Evolutionary conservation across 2,113 vertebrate genomes (phyloP).

Genomic region (Mobula birostris): DNA sequence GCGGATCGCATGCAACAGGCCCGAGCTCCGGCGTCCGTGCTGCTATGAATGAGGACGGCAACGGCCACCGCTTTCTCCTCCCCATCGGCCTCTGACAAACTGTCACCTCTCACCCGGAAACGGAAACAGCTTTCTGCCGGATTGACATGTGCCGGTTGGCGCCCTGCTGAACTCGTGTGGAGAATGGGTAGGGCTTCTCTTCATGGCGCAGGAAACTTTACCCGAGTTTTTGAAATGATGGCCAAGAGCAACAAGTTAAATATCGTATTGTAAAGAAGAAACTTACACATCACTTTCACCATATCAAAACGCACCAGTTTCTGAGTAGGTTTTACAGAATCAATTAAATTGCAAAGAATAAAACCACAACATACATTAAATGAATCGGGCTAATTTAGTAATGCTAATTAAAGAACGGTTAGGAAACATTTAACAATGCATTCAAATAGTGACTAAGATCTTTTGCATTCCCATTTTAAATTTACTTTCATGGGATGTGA

Average conservation of each 20-base stretch:
- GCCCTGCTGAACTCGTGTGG: background rate
- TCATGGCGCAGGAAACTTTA: background rate
- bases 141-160: background rate
- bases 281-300: background rate
- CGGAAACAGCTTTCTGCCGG: background rate
- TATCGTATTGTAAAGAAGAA: background rate
- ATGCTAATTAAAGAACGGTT: background rate
- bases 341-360: no score
- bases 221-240: background rate
- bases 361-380: no score
- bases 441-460: no score
- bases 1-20: background rate
- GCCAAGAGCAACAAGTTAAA: background rate
- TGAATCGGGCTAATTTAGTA: no score
- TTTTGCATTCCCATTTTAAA: no score
- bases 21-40: background rate
- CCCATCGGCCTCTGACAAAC: slow-evolving; percentile 32
- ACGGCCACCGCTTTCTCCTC: background rate
- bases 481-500: no score
- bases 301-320: background rate
- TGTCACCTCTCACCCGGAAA: slow-evolving; percentile 1
- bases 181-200: no score
- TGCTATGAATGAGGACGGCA: background rate
- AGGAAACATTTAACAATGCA: background rate
- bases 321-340: no score